Evolutionary conservation across 2,113 vertebrate genomes (phyloP).

Genomic region (Melanostigma gelatinosum): DNA sequence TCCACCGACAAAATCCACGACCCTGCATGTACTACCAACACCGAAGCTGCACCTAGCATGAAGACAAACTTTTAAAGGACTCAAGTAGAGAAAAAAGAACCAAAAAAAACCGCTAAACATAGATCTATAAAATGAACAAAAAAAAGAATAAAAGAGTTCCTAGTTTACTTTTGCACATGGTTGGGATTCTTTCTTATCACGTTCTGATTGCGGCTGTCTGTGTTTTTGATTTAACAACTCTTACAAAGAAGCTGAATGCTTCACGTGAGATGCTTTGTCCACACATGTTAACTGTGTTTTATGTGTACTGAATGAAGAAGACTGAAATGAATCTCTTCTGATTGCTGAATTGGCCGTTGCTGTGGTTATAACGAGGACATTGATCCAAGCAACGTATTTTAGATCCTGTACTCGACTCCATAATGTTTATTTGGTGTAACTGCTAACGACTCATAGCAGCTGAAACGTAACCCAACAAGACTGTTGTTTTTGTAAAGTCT

Average conservation of each 20-base stretch:
- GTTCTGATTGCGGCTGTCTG: slow-evolving; percentile 11
- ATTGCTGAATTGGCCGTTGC: background rate
- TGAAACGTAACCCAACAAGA: too few species aligned
- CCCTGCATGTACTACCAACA: slow-evolving; percentile 84
- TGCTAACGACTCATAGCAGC: too few species aligned
- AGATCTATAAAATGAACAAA: slow-evolving; percentile 76
- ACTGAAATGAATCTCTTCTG: background rate
- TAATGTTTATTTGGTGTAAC: too few species aligned
- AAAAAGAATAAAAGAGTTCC: slow-evolving; percentile 84
- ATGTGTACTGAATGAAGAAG: background rate
- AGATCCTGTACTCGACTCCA: too few species aligned
- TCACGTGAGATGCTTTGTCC: background rate
- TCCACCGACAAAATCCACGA: slow-evolving; percentile 68
- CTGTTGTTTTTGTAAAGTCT: too few species aligned
- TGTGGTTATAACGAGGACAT: background rate
- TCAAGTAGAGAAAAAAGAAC: slow-evolving; percentile 73
- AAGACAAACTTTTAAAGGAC: slow-evolving; percentile 83
- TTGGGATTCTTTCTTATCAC: slow-evolving; percentile 61
- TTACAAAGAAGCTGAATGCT: background rate
- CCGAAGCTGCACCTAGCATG: slow-evolving; percentile 87
- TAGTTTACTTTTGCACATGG: slow-evolving; percentile 83
- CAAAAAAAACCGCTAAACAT: slow-evolving; percentile 59
- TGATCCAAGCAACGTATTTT: background rate
- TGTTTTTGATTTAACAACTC: background rate
- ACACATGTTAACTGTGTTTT: background rate